Percentiles rank a stretch among this genome's conserved stretches.
phyloP scores from a whole-genome alignment of 2,888 invertebrate species.

The Hydroisotoma schaefferi region DNA sequence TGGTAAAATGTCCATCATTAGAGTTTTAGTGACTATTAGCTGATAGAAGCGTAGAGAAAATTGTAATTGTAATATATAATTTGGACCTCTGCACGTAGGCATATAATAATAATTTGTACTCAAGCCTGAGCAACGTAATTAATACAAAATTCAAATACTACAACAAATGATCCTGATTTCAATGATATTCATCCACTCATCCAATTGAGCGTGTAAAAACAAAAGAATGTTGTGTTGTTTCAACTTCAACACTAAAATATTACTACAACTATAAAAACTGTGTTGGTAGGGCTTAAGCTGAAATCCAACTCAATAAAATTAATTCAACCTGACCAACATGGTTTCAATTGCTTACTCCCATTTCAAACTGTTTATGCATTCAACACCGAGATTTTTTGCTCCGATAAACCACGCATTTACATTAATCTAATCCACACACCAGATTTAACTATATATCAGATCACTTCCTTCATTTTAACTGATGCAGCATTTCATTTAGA shows the following conservation, averaged over 20 bases:
- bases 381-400: background rate
- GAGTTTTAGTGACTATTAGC: too few species aligned
- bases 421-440: background rate
- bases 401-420: background rate
- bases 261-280: background rate
- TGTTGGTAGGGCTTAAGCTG: constrained; percentile 1
- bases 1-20: too few species aligned
- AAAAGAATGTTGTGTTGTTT: background rate
- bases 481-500: background rate
- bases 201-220: too few species aligned
- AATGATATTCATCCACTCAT: too few species aligned
- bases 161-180: too few species aligned
- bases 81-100: too few species aligned
- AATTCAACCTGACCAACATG: constrained; percentile 1
- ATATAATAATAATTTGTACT: too few species aligned
- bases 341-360: background rate
- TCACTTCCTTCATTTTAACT: too few species aligned
- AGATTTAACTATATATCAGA: background rate
- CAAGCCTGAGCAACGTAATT: too few species aligned
- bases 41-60: too few species aligned
- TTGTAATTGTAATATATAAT: too few species aligned
- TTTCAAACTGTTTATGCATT: background rate
- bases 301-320: constrained; percentile 4
- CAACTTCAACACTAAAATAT: background rate
- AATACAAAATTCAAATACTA: too few species aligned